Evolutionary conservation across 2,888 invertebrate genomes (phyloP).

Genomic region (Oscheius sp.): DNA sequence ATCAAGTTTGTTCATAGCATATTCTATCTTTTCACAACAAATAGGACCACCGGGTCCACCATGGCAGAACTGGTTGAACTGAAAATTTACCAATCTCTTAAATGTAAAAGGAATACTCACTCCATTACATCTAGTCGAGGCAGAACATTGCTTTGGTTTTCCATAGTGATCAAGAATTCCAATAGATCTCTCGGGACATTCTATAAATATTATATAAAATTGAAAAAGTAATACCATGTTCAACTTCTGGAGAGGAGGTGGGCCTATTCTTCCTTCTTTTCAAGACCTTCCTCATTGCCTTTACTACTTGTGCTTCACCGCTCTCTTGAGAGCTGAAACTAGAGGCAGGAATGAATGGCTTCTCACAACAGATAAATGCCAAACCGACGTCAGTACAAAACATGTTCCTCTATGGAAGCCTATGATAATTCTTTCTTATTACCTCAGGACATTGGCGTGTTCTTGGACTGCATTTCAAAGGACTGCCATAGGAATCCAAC

Average conservation of each 20-base stretch:
- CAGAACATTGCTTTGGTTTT: slow-evolving; percentile 39
- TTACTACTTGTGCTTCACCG: slow-evolving; percentile 3
- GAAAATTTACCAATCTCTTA: not conserved
- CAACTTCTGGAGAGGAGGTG: slow-evolving; percentile 36
- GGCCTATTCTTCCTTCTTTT: slow-evolving; percentile 28
- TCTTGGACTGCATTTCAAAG: slow-evolving; percentile 53
- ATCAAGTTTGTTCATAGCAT: slow-evolving; percentile 41
- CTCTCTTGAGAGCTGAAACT: not conserved
- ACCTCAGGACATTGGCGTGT: slow-evolving; percentile 57
- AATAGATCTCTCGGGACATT: slow-evolving; percentile 49
- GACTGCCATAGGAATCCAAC: slow-evolving; percentile 54
- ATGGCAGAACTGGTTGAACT: slow-evolving; percentile 51
- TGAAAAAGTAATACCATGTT: not conserved
- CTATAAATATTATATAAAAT: slow-evolving; percentile 8
- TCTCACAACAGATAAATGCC: slow-evolving; percentile 62
- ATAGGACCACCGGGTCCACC: slow-evolving; percentile 51
- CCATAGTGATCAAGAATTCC: slow-evolving; percentile 46
- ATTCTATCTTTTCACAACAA: slow-evolving; percentile 52
- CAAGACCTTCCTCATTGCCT: not conserved
- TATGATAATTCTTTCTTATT: not conserved
- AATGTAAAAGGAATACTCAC: slow-evolving; percentile 24
- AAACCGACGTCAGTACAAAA: slow-evolving; percentile 53
- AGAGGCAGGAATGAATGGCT: too few species aligned
- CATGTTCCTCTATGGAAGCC: slow-evolving; percentile 47
- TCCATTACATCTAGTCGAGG: slow-evolving; percentile 43